Conservation (phyloP, 2,113 vertebrate species). For the Erythrocercus mccallii region DNA sequence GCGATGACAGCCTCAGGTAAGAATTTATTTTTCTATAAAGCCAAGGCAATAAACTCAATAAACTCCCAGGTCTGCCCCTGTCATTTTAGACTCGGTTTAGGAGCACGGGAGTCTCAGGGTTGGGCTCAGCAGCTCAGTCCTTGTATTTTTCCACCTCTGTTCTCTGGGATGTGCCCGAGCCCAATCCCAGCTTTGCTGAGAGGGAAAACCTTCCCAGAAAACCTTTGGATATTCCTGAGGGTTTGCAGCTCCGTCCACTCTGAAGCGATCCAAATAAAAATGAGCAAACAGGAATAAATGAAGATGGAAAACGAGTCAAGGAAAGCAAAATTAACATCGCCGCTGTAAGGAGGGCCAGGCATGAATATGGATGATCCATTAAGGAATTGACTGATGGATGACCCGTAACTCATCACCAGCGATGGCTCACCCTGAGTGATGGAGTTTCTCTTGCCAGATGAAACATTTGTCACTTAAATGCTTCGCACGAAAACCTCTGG, state of each 20-base stretch:
- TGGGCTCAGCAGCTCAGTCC: neutral
- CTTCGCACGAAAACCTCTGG: neutral
- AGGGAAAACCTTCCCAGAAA: neutral
- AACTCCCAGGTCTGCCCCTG: neutral
- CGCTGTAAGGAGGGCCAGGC: neutral
- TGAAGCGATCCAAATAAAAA: neutral
- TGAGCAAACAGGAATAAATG: neutral
- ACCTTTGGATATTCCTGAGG: fast-evolving
- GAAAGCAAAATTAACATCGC: slow-evolving; percentile 3
- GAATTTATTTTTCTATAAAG: neutral
- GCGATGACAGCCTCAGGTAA: neutral
- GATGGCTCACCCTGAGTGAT: neutral
- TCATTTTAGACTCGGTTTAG: fast-evolving
- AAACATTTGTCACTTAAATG: slow-evolving; percentile 11
- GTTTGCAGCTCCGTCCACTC: neutral
- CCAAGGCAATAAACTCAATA: neutral
- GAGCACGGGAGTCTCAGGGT: too few relatives aligned
- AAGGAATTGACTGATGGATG: neutral
- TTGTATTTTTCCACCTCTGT: neutral
- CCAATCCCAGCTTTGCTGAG: fast-evolving
- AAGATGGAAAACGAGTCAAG: slow-evolving; percentile 27
- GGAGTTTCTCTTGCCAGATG: neutral
- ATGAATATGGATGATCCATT: neutral
- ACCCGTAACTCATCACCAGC: neutral
- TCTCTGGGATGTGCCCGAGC: fast-evolving